Conservation (phyloP, 2,888 invertebrate genomes). For the Drosophila lacicola region DNA sequence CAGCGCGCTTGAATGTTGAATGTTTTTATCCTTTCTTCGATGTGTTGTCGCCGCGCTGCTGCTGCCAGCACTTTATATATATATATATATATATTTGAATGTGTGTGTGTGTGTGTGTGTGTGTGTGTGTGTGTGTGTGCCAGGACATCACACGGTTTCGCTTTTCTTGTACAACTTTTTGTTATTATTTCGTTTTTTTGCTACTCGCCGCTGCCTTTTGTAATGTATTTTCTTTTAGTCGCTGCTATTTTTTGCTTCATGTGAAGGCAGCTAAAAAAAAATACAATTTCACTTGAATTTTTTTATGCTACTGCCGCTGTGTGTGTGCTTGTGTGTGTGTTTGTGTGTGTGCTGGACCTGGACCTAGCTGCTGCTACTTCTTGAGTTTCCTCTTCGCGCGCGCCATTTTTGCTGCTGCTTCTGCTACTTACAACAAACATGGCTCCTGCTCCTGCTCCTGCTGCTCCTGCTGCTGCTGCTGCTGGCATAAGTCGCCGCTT, state of each 20-base stretch:
- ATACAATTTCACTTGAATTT: constrained; percentile 68
- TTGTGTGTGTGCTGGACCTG: constrained; percentile 37
- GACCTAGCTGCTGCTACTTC: constrained; percentile 60
- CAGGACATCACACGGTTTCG: constrained; percentile 80
- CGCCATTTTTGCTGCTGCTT: constrained; percentile 61
- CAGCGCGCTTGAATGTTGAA: constrained; percentile 44
- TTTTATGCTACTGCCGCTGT: constrained; percentile 51
- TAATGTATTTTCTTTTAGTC: constrained; percentile 78
- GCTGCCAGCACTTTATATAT: constrained; percentile 5
- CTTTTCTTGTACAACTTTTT: constrained; percentile 81
- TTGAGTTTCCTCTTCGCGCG: constrained; percentile 76
- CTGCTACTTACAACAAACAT: constrained; percentile 69
- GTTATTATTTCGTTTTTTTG: constrained; percentile 79
- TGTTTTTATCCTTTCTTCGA: constrained; percentile 79
- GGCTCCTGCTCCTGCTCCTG: constrained; percentile 17
- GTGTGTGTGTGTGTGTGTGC: constrained; percentile 69
- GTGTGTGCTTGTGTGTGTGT: constrained; percentile 34
- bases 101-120: constrained; percentile 55
- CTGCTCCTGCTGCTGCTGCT: constrained; percentile 28
- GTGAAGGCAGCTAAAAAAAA: constrained; percentile 54
- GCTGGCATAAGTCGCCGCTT: constrained; percentile 68
- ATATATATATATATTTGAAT: background rate
- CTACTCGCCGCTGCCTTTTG: constrained; percentile 57
- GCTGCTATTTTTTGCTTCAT: constrained; percentile 74
- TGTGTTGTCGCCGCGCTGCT: constrained; percentile 64